phyloP scores from a whole-genome alignment of 1,140 invertebrate genomes.

The Euglossa dilemma region DNA sequence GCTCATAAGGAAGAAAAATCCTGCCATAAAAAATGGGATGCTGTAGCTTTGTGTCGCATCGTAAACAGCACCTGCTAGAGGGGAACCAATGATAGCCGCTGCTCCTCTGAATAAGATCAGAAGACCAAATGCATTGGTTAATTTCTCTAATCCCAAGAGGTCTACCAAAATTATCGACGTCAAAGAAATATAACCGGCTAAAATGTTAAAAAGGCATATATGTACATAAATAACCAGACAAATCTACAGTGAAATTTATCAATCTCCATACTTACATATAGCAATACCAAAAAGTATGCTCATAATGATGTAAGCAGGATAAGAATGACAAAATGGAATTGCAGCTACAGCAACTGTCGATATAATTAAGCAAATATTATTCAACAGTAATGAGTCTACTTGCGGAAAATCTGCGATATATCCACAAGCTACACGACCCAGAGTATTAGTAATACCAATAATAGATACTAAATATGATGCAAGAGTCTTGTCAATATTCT shows the following conservation, averaged over 20 bases:
- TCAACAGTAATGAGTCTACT: constrained; percentile 95
- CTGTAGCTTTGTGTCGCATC: constrained; percentile 93
- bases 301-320: constrained; percentile 89
- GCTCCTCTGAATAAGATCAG: constrained; percentile 96
- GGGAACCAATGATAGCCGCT: constrained; percentile 93
- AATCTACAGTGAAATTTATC: background rate
- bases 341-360: constrained; percentile 93
- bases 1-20: constrained; percentile 92
- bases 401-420: constrained; percentile 93
- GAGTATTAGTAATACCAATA: constrained; percentile 97
- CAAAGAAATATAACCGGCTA: constrained; percentile 98
- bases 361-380: constrained; percentile 96
- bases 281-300: constrained; percentile 97
- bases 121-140: constrained; percentile 98
- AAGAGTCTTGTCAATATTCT: constrained; percentile 88
- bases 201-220: constrained; percentile 73
- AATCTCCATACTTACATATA: constrained; percentile 91
- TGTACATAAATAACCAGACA: background rate
- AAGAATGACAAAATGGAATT: constrained; percentile 92
- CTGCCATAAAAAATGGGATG: constrained; percentile 96
- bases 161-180: constrained; percentile 99
- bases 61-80: constrained; percentile 92
- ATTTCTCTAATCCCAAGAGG: constrained; percentile 95
- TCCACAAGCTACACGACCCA: constrained; percentile 93
- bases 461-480: constrained; percentile 96